Percentiles rank a stretch among this genome's conserved stretches.
These are phyloP conservation scores for Dimorphilus gyrociliatus DNA, from an alignment of 2,888 invertebrate genomes.

Conservation along the genomic window DNA sequence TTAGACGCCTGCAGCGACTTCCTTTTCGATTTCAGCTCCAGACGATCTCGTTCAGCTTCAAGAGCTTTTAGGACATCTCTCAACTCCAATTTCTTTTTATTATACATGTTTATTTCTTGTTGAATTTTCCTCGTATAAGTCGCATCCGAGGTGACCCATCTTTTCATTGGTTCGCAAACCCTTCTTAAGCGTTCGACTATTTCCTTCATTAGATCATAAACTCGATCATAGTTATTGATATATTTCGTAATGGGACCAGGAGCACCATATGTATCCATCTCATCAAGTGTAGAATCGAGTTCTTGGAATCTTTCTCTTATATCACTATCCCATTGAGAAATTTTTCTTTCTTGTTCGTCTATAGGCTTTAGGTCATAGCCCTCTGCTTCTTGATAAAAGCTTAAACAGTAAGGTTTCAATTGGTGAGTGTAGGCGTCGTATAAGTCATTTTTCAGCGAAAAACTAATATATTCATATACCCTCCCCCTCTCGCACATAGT, in stretches of 20 bases:
- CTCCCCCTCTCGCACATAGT: conserved; percentile 7
- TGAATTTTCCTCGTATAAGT: conserved; percentile 18
- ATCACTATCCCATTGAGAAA: conserved; percentile 13
- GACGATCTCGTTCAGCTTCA: conserved; percentile 6
- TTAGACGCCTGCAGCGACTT: conserved; percentile 2
- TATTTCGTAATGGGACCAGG: conserved; percentile 12
- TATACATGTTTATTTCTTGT: conserved; percentile 15
- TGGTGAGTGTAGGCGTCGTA: conserved; percentile 4
- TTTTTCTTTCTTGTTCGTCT: conserved; percentile 20
- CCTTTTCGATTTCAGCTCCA: conserved; percentile 4
- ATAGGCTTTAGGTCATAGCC: conserved; percentile 14
- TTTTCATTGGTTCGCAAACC: conserved; percentile 18
- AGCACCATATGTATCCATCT: conserved; percentile 8
- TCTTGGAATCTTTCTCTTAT: conserved; percentile 8
- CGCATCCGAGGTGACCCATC: conserved; percentile 23
- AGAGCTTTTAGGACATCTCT: conserved; percentile 9
- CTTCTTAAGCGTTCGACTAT: conserved; percentile 14
- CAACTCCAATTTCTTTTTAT: conserved; percentile 12
- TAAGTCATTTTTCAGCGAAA: conserved; percentile 6
- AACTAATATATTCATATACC: conserved; percentile 9
- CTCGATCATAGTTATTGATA: conserved; percentile 15
- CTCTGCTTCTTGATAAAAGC: conserved; percentile 16
- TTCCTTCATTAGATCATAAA: conserved; percentile 18
- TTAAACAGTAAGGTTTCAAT: conserved; percentile 18
- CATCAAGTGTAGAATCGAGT: conserved; percentile 4